Evolutionary conservation across 92 coral and sea anemone genomes (phyloP).

Genomic region (Parazoanthus atlanticus): DNA sequence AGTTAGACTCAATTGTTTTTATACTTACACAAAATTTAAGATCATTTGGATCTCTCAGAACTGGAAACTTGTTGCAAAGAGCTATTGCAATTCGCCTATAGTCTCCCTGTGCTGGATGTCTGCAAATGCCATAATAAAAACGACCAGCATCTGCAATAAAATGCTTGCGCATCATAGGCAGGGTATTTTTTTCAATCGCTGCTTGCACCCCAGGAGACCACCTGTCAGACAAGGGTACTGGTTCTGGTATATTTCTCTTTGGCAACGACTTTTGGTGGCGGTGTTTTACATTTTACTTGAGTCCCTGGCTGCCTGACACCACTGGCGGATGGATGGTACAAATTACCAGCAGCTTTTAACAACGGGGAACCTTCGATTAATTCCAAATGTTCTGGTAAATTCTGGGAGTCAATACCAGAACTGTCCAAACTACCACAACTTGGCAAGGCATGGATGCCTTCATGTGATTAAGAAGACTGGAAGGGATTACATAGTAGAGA

Average conservation of each 20-base stretch:
- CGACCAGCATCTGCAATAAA: conserved; percentile 52
- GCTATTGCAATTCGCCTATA: conserved; percentile 47
- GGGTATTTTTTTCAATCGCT: background rate
- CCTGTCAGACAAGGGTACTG: background rate
- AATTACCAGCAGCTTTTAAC: too few relatives aligned
- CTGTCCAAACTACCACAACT: too few relatives aligned
- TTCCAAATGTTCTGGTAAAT: too few relatives aligned
- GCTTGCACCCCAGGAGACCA: conserved; percentile 1
- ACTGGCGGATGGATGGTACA: too few relatives aligned
- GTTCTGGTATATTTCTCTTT: background rate
- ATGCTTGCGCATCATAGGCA: conserved; percentile 29
- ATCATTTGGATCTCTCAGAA: conserved; percentile 44
- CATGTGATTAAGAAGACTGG: too few relatives aligned
- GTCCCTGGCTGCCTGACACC: too few relatives aligned
- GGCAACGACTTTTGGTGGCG: background rate
- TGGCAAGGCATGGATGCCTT: too few relatives aligned
- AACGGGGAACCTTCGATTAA: too few relatives aligned
- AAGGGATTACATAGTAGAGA: too few relatives aligned
- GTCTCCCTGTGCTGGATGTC: conserved; percentile 61
- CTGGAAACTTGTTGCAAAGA: conserved; percentile 50
- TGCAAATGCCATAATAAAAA: conserved; percentile 47
- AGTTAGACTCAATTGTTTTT: too few relatives aligned
- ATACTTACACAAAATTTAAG: conserved; percentile 47
- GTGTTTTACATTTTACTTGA: background rate
- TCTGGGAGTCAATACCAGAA: too few relatives aligned